Evolutionary conservation across 2,113 vertebrate species (phyloP).

Genomic region (Connochaetes taurinus): DNA sequence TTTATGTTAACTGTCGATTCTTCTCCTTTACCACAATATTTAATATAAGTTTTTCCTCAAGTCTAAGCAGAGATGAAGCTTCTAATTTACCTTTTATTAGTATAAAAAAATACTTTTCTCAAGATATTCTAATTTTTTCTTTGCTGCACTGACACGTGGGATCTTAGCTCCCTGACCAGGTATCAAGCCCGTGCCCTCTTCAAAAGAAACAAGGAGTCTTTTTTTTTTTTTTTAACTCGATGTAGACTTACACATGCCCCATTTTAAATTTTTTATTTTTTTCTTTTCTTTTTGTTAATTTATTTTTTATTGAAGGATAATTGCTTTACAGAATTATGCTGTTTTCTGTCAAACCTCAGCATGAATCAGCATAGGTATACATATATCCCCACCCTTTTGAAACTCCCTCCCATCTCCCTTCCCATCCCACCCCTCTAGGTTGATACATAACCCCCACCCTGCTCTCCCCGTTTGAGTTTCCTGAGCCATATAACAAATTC

Average conservation of each 20-base stretch:
- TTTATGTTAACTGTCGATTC: background rate
- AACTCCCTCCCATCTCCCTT: background rate
- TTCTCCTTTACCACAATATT: background rate
- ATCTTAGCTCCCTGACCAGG: background rate
- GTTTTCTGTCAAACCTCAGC: background rate
- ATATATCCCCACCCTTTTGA: background rate
- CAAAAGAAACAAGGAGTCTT: fast-evolving
- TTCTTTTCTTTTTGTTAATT: background rate
- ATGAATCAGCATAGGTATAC: background rate
- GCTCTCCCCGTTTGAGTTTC: fast-evolving
- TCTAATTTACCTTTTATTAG: background rate
- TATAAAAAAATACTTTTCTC: background rate
- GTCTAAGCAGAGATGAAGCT: background rate
- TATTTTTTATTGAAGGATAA: background rate
- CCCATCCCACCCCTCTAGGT: background rate
- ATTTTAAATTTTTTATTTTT: background rate
- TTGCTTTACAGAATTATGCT: background rate
- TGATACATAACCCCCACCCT: too few relatives aligned
- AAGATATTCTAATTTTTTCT: background rate
- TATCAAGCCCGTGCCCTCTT: fast-evolving
- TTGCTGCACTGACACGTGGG: background rate
- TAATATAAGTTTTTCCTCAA: background rate
- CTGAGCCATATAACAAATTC: background rate
- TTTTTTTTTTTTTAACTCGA: background rate
- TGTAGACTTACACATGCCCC: background rate